Base-by-base conservation (phyloP, 92 coral and sea anemone genomes). In the Porites lobata region DNA sequence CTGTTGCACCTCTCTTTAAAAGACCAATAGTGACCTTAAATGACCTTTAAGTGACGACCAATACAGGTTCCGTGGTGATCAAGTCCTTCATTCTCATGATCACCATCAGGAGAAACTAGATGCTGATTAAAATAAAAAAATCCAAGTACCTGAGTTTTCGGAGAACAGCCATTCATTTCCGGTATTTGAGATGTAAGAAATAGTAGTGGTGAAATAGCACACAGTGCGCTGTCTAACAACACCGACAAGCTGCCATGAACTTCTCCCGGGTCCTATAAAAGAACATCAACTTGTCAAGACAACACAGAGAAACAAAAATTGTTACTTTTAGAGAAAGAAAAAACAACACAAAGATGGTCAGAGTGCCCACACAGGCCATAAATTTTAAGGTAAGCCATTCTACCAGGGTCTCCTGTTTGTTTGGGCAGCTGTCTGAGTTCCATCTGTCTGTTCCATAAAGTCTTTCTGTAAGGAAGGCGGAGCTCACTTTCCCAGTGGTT, bases 201-300 rank as follows among this genome's bases (percentile, higher is more conserved):
- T 47, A 94, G 77, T 72, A 97, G 69, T 9, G 99, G 99, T 3
- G 96, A 92, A 20, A 97, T 97, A 9, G 99, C 98, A 84, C 99
- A 97, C 58, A 97, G 88, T 43, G 96, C 96, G 0, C 98, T 90
- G 88, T 97, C 99, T 76, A 97, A 70, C 58, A 97, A 77, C 81
- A 97, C 99, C 7, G 98, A 95, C 69, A 95, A 82, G 52, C 98
- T 91, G 65, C 99, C 99, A 79, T 96, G 99, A 58, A 96, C 99
- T 79, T 96, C 99, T 91, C 95, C 91, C 64, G 92, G 98, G 38
- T 94, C 92, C 98, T 96, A 14, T 2, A 47, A 56, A n/a, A 65
- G 19, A 53, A 67, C 50, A 38, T 21, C 6, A 3, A 24, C 19
- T 24, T 17, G 22, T 18, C 8, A 24, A 57, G 5, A 9, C 2